These are phyloP conservation scores for Picathartes gymnocephalus DNA, from an alignment of 2,113 vertebrate species.

Conservation along the genomic window DNA sequence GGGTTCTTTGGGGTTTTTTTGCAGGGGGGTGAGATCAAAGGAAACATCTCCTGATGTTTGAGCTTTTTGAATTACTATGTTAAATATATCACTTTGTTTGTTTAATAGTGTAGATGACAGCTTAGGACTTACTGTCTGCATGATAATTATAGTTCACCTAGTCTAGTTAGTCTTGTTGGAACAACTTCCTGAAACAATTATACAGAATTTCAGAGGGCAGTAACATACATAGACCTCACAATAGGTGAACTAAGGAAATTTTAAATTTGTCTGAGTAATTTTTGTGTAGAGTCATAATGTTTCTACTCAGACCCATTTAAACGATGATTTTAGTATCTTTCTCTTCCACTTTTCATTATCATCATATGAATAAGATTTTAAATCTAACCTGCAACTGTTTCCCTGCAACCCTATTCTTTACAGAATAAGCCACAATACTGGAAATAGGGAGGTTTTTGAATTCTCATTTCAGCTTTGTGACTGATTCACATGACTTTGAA, in stretches of 20 bases:
- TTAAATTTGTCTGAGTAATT: neutral
- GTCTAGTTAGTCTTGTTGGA: neutral
- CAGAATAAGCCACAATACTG: neutral
- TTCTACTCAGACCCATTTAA: neutral
- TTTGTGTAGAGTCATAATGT: neutral
- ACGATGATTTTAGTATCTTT: neutral
- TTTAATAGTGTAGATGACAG: neutral
- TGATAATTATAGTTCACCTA: neutral
- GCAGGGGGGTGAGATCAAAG: neutral
- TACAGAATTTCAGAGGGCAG: neutral
- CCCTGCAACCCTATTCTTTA: neutral
- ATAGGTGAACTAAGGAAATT: neutral
- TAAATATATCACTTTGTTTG: neutral
- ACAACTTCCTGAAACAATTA: neutral
- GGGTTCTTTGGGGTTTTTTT: neutral
- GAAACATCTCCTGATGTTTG: neutral
- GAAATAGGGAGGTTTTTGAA: neutral
- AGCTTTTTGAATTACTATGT: neutral
- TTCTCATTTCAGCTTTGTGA: neutral
- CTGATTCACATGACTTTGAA: constrained; percentile 11
- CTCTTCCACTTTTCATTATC: neutral
- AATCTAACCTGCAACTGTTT: neutral
- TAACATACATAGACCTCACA: neutral
- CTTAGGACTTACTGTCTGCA: neutral
- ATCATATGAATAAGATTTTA: neutral